Evolutionary conservation across 2,888 invertebrate species (phyloP).

Genomic region (Andricus curvator): DNA sequence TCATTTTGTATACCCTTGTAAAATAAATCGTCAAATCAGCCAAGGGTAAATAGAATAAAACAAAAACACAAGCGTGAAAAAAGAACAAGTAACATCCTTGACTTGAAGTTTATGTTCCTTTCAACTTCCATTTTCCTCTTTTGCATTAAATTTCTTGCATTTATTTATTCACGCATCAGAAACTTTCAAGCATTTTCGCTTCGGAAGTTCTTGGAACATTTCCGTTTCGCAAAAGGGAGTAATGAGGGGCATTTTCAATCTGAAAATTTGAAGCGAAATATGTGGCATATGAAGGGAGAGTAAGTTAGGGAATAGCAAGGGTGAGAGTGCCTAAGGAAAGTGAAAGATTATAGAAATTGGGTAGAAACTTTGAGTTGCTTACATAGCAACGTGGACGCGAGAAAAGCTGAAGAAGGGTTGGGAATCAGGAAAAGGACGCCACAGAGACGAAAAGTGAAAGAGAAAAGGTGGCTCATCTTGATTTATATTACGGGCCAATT

Average conservation of each 20-base stretch:
- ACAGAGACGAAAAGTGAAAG: not conserved
- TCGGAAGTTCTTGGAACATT: not conserved
- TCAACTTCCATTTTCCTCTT: not conserved
- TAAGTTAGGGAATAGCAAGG: not conserved
- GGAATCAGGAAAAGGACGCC: not conserved
- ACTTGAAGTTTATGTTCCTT: no score
- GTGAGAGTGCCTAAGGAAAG: not conserved
- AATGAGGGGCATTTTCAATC: slow-evolving; percentile 1
- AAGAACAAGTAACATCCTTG: not conserved
- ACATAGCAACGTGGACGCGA: not conserved
- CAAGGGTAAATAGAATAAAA: no score
- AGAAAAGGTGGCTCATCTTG: not conserved
- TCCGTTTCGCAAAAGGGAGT: not conserved
- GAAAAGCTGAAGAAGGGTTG: not conserved
- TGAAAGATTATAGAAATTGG: not conserved
- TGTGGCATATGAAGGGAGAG: not conserved
- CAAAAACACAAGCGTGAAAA: no score
- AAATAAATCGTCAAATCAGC: no score
- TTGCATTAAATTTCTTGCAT: not conserved
- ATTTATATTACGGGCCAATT: slow-evolving; percentile 5
- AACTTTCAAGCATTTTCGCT: not conserved
- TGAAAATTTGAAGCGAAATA: not conserved
- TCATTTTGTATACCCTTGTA: no score
- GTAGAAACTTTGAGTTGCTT: not conserved
- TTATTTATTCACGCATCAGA: slow-evolving; percentile 7